Base-by-base conservation (phyloP, 2,888 invertebrate genomes). In the Dioctria linearis region DNA sequence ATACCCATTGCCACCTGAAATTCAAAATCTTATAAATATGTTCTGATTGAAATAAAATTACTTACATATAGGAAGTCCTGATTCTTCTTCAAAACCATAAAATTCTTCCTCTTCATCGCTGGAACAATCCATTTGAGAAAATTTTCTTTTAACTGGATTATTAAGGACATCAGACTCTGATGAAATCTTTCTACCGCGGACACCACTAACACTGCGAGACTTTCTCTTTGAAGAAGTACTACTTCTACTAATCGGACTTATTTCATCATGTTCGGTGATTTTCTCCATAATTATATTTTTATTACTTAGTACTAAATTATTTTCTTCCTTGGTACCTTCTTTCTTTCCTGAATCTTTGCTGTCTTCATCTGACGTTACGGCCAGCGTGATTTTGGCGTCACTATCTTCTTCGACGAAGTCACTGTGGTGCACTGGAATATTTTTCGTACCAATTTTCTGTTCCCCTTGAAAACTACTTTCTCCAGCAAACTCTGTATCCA, bases 291-390 rank as follows among this genome's bases (percentile, higher is more conserved):
- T 59, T 13, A 11, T 3, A 11, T 6, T 39, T 40, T 11, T 54
- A 25, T 25, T 25, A n/a, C n/a, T 54, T 40, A 39, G 11, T 37
- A 2, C 13, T 9, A 43, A 3, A 3, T 61, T 42, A 3, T 43
- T 59, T 4, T 75, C 13, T n/a, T 11, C 67, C 8, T 25, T 5
- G 25, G n/a, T 9, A 61, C 51, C 42, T 5, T 25, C 11, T 4
- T 59, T 40, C 49, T n/a, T 67, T 3, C 49, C 46, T 61, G 81
- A 81, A 3, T 81, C 81, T 42, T 73, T 78, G 69, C 65, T 81
- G 51, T 81, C 81, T n/a, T 81, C 81, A 43, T 81, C 81, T 1
- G 81, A 81, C n/a, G 81, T 80, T 57, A 81, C 81, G 9, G 63
- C 69, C 25, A 79, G 76, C 67, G 79, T 67, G 67, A 81, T 57